Percentiles rank a stretch among this genome's conserved stretches.
phyloP scores from a whole-genome alignment of 1,140 invertebrate species.

The Bombus picipes region DNA sequence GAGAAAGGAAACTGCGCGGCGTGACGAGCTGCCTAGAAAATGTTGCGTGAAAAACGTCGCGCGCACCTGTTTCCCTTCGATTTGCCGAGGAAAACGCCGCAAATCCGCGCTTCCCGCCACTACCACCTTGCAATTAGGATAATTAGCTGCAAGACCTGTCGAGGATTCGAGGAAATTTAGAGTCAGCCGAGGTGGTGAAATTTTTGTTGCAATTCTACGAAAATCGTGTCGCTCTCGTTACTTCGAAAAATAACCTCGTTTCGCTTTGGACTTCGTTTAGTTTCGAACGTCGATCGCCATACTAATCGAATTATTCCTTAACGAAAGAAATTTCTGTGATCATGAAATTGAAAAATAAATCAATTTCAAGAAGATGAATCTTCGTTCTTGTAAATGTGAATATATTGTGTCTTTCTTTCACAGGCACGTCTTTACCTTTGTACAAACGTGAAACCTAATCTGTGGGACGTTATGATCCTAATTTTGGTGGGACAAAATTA shows the following conservation, averaged over 20 bases:
- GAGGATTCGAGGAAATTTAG: neutral
- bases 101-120: neutral
- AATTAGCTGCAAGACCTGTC: neutral
- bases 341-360: too few species aligned
- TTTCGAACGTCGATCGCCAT: neutral
- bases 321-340: too few species aligned
- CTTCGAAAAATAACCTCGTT: neutral
- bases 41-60: neutral
- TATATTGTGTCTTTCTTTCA: too few species aligned
- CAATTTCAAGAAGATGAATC: too few species aligned
- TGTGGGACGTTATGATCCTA: too few species aligned
- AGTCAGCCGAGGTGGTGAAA: neutral
- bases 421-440: too few species aligned
- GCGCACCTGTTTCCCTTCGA: neutral
- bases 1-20: neutral
- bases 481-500: too few species aligned
- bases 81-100: neutral
- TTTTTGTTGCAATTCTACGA: neutral
- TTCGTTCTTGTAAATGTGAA: too few species aligned
- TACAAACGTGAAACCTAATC: too few species aligned
- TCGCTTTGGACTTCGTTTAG: rapidly evolving
- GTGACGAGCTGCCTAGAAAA: neutral
- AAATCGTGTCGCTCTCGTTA: neutral
- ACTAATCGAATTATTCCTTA: too few species aligned
- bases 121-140: neutral